Base-by-base conservation (phyloP, 2,113 vertebrate species). In the Mus musculus region DNA sequence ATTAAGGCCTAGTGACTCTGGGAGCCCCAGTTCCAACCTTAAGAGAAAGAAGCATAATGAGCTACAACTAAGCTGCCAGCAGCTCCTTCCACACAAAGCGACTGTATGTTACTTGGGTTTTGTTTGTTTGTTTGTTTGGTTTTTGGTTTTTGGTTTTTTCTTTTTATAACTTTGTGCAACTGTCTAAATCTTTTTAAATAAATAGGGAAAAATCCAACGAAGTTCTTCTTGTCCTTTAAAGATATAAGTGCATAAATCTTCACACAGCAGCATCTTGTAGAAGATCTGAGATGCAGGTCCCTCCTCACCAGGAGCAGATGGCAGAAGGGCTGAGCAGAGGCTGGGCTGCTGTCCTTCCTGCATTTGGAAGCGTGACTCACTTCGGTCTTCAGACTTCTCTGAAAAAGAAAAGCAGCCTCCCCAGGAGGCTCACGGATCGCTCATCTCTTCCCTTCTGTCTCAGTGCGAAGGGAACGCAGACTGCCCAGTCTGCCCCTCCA, bases 331-430 rank as follows among this genome's bases (percentile, higher is more conserved):
- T 30, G 56, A 46, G n/a, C 3, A 54, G 54, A 87, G 14, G 76
- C 71, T 42, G 30, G 30, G 82, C 19, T 17, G 65, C 22, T 7
- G 33, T 85, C 65, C 13, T 49, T 67, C 17, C 26, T 71, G 80
- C 75, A 28, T n/a, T 94, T 71, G 88, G 95, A 94, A 90, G 75
- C 36, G 9, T 88, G 95, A 93, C 77, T 94, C 97, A 93, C 54
- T 39, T 65, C 13, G 2, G 59, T 90, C 95, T 80, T 81, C 65
- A 76, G 30, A 33, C 69, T 17, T 54, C 91, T 49, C 5, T 30
- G 85, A 91, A 90, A 84, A 78, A 56, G 61, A 76, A 75, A 89
- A 75, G 52, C 71, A 78, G 65, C 63, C n/a, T 77, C 75, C 63
- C 36, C 61, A 42, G 72, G 81, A 84, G 71, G 75, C 65, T 67